Base-by-base conservation (phyloP, 2,888 invertebrate genomes). In the Limnephilus auricula region DNA sequence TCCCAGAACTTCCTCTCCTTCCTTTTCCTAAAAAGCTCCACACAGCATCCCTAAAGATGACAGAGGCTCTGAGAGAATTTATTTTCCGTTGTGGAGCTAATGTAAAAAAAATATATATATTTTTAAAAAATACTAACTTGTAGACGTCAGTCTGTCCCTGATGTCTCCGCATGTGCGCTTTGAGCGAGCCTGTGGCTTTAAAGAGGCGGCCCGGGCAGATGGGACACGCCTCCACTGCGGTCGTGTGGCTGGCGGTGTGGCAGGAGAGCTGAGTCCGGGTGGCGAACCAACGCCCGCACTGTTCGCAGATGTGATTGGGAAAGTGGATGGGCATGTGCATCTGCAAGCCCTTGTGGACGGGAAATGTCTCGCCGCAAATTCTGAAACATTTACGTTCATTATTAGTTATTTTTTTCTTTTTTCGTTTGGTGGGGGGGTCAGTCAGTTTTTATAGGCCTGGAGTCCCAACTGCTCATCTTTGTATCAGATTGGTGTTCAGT, bases 81-180 rank as follows among this genome's bases (percentile, higher is more conserved):
- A 37, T 37, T 4, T 37, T 37, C 37, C 6, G 0, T n/a, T n/a
- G n/a, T n/a, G n/a, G n/a, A n/a, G n/a, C 3, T 9, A 37, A 37
- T 37, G 37, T 37, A 37, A 37, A 12, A 12, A 12, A 9, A 34
- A 34, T 12, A 40, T 40, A 40, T 40, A 12, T 12, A 40, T n/a
- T n/a, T n/a, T n/a, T n/a, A 40, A 40, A 40, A 12, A 40, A 18
- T 32, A 85, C 92, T 90, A 31, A 92, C 92, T 89, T 92, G 84
- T 92, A 92, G 13, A 84, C 45, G 80, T 90, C 83, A 90, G 94
- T 94, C 84, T 96, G 95, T n/a, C 94, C 94, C 30, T 34, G 40
- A 78, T 93, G 93, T 18, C 79, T 40, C 40, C 89, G 37, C 90
- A 93, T 92, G 85, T 93, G 92, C 4, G 90, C 87, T 79, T 90